Evolutionary conservation across 2,113 vertebrate species (phyloP), one percentile per base, ranked within the genome.

Genomic region (Muntiacus reevesi): DNA sequence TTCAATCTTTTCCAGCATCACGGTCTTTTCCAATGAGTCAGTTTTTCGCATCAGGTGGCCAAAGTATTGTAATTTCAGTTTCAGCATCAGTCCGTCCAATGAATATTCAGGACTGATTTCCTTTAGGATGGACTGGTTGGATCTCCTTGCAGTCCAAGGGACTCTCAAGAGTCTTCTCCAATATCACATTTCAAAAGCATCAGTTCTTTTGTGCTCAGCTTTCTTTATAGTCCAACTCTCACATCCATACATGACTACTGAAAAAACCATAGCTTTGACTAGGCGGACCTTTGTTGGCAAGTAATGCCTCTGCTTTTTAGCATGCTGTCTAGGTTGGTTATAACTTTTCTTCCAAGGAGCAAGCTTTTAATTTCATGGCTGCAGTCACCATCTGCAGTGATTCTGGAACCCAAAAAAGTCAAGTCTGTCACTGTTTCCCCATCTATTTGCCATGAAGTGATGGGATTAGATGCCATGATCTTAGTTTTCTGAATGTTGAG

Each of bases 201-300:
- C 64, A 36, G 2, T 71, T 71, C 17, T 71, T 21, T 1, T 0
- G 64, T 10, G n/a, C 9, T 71, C n/a, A 36, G 64, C 5, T 36
- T 10, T 23, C 64, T 71, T 71, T 6, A 36, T 21, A 21, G 17
- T 21, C 64, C n/a, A 36, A 36, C 9, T 67, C 64, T 71, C n/a
- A 36, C 64, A 71, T 36, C 17, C n/a, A 36, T 36, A 36, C n/a
- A 71, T 0, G 17, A 71, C 64, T 36, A 71, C n/a, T 71, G 64
- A n/a, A 71, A 71, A 36, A 71, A 36, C 21, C 17, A 67, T 11
- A 71, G n/a, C n/a, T 17, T 71, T n/a, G n/a, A 36, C 17, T 36
- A 71, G 21, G 17, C 0, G 0, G 64, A 71, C n/a, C n/a, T 71
- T 71, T 71, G 64, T 5, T 71, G n/a, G 17, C n/a, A 71, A 71